These are phyloP conservation scores for Catocala sponsa DNA, from an alignment of 2,888 invertebrate species.

Conservation along the genomic window DNA sequence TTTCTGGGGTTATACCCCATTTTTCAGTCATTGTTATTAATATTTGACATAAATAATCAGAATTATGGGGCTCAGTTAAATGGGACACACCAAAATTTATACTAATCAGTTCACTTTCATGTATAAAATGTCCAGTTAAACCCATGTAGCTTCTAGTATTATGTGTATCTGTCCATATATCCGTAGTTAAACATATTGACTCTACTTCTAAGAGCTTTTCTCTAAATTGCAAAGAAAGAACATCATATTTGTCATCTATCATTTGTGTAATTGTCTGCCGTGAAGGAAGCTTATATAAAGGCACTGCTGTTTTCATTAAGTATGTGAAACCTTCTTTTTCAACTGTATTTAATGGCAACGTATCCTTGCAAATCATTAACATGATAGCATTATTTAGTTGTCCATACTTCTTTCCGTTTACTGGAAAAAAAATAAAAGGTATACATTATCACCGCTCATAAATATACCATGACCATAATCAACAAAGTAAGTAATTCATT, in stretches of 20 bases:
- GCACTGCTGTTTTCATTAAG: constrained; percentile 29
- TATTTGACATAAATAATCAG: constrained; percentile 37
- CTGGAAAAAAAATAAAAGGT: constrained; percentile 6
- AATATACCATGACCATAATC: constrained; percentile 11
- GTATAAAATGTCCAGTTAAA: constrained; percentile 37
- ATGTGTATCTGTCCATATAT: constrained; percentile 32
- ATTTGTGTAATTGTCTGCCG: constrained; percentile 31
- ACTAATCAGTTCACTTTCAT: constrained; percentile 34
- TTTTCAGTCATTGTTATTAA: constrained; percentile 36
- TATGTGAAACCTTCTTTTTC: constrained; percentile 29
- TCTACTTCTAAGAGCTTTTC: constrained; percentile 28
- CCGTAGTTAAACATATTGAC: constrained; percentile 30
- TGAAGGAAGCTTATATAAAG: constrained; percentile 28
- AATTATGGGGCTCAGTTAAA: constrained; percentile 37
- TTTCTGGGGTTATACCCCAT: constrained; percentile 30
- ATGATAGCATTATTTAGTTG: constrained; percentile 25
- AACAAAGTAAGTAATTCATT: constrained; percentile 15
- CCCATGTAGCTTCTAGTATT: constrained; percentile 37
- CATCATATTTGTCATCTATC: constrained; percentile 38
- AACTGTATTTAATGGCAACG: constrained; percentile 30
- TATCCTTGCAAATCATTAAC: constrained; percentile 24
- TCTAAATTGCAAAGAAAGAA: constrained; percentile 32
- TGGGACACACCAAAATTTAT: constrained; percentile 32
- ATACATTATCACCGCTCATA: constrained; percentile 11
- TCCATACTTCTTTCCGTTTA: constrained; percentile 9